phyloP scores from a whole-genome alignment of 2,888 invertebrate species.

The Clunio marinus region DNA sequence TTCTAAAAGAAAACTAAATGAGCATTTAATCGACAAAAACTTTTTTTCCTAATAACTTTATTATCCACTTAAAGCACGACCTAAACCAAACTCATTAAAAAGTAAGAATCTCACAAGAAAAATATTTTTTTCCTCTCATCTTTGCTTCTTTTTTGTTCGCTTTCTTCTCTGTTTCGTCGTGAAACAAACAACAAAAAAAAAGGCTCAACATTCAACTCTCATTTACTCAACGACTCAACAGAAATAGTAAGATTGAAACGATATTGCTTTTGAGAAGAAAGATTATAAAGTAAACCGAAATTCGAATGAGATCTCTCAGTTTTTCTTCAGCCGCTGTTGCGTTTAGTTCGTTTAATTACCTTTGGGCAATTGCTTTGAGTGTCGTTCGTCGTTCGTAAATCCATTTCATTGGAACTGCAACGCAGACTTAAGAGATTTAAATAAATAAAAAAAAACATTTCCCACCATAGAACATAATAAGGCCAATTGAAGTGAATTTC shows the following conservation, averaged over 20 bases:
- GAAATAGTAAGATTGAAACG: not conserved
- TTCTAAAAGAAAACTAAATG: too few relatives aligned
- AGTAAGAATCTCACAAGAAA: too few relatives aligned
- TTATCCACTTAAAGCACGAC: too few relatives aligned
- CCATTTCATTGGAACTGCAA: not conserved
- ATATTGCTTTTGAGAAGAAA: constrained; percentile 9
- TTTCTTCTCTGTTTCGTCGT: not conserved
- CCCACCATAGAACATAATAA: constrained; percentile 1
- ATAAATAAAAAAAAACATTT: not conserved
- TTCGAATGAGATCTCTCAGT: constrained; percentile 22
- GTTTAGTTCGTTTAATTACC: too few relatives aligned
- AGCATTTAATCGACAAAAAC: too few relatives aligned
- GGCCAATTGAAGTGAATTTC: not conserved
- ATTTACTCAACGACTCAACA: too few relatives aligned
- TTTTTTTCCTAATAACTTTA: too few relatives aligned
- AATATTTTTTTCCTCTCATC: too few relatives aligned
- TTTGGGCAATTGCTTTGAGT: too few relatives aligned
- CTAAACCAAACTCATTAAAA: too few relatives aligned
- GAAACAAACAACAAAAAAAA: not conserved
- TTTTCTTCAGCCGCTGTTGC: constrained; percentile 1
- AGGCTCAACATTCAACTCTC: too few relatives aligned
- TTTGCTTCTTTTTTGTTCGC: not conserved
- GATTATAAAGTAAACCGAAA: constrained; percentile 25
- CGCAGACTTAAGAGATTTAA: too few relatives aligned
- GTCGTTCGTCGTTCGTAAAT: not conserved